Conservation (phyloP, 2,113 vertebrate genomes). For the Pelmatolapia mariae region DNA sequence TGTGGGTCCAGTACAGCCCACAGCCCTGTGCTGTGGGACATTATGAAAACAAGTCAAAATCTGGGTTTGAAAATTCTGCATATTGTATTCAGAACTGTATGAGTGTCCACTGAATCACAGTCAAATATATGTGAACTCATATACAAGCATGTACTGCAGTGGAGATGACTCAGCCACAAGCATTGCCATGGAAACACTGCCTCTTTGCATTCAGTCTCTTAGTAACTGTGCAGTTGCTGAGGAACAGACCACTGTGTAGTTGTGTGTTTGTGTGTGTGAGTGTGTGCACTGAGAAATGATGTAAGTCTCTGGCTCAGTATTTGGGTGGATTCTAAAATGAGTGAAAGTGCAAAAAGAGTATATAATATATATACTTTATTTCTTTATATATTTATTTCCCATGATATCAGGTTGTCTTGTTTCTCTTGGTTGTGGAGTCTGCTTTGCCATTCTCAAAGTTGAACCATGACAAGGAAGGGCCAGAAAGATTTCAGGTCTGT, state of each 20-base stretch:
- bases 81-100: background rate
- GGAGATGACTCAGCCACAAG: conserved; percentile 60
- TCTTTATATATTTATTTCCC: rapidly evolving
- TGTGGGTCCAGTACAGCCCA: background rate
- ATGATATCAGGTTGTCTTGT: rapidly evolving
- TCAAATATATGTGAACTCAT: background rate
- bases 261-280: background rate
- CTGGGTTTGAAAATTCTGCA: background rate
- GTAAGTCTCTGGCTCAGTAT: background rate
- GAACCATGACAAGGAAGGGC: background rate
- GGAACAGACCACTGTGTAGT: conserved; percentile 1
- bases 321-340: background rate
- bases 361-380: background rate
- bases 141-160: conserved; percentile 36
- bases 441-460: rapidly evolving
- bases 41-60: background rate
- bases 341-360: background rate
- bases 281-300: background rate
- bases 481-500: background rate
- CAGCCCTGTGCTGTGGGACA: rapidly evolving
- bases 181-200: conserved; percentile 61
- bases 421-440: background rate
- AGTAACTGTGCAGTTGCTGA: conserved; percentile 57
- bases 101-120: background rate
- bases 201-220: conserved; percentile 65